Base-by-base conservation (phyloP, 2,888 invertebrate genomes). In the Cryptus viduatorius region DNA sequence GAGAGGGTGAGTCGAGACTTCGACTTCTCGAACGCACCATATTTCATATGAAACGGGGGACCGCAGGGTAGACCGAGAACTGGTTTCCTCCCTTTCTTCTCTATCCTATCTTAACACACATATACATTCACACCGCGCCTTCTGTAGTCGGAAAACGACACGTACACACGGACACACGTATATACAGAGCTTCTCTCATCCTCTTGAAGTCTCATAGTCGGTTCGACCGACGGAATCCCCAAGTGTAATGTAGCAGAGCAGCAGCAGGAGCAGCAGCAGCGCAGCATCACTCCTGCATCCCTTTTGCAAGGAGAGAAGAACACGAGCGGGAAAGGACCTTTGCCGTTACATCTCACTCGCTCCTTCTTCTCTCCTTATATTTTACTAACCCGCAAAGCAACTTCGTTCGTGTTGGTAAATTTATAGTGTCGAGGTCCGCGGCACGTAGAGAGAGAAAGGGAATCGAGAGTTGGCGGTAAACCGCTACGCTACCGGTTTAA, bases 391-490 rank as follows among this genome's bases (percentile, higher is more conserved):
- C 44, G 59, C 24, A 19, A 37, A 8, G 69, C 67, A 59, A 72
- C 24, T 48, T 56, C 46, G 7, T 16, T 59, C 48, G 77, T 68
- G 72, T 78, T 64, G 53, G 77, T 68, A 64, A 84, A 84, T 84
- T 84, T 84, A 84, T 84, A 53, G 73, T 12, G 29, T 64, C 59
- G 59, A 50, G 65, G 67, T 31, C 56, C 37, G 69, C 24, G 14
- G 37, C 19, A 72, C 72, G 76, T 61, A 73, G 67, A 53, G 31
- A 16, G 68, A 80, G 31, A 73, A 59, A 53, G 31, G 14, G 68
- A 80, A 31, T 81, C 77, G 50, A 53, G 56, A 67, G 72, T 29
- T 67, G 59, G 48, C 16, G 80, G 80, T 53, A 50, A 83, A 72
- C 76, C 76, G 80, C 50, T 31, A 65, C 46, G 69, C 77, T 76